Evolutionary conservation across 2,113 vertebrate species (phyloP).

Genomic region (Eira barbara): DNA sequence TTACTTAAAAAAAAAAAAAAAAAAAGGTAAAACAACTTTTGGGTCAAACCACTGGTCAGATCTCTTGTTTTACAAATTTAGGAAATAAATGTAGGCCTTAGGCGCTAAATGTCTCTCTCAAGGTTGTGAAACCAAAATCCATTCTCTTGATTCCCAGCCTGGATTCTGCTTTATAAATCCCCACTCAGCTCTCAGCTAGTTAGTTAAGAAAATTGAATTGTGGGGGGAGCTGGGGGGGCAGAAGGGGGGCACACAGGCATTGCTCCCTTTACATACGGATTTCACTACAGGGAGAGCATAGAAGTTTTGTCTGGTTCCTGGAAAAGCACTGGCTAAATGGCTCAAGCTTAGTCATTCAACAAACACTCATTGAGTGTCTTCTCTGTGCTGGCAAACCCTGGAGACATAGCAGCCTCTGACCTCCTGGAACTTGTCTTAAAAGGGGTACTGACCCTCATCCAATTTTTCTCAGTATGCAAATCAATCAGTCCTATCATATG

Average conservation of each 20-base stretch:
- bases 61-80: constrained; percentile 13
- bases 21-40: not conserved
- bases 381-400: not conserved
- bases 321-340: not conserved
- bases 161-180: not conserved
- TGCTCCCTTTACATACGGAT: not conserved
- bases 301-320: not conserved
- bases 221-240: not conserved
- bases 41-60: not conserved
- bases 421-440: not conserved
- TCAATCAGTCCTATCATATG: not conserved
- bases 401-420: not conserved
- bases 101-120: not conserved
- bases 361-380: not conserved
- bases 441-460: not conserved
- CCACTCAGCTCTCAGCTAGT: not conserved
- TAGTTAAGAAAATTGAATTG: not conserved
- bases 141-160: not conserved
- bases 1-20: not conserved
- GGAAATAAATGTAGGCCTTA: not conserved
- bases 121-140: not conserved
- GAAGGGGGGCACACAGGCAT: not conserved
- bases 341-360: not conserved
- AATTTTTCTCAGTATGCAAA: not conserved
- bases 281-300: not conserved